phyloP scores from a whole-genome alignment of 2,113 vertebrate species.

The Micronisus gabar region DNA sequence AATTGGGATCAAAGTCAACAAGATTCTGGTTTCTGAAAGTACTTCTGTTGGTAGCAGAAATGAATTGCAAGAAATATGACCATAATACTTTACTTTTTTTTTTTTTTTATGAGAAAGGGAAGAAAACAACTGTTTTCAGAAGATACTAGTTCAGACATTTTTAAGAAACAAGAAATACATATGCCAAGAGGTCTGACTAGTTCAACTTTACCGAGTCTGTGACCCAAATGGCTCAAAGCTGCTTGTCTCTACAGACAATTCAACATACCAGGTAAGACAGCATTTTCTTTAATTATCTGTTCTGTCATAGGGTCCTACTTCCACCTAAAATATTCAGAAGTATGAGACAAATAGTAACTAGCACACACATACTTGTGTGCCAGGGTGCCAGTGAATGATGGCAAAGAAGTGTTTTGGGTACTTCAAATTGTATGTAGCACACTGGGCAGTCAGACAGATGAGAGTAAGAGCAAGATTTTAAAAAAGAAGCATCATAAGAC shows the following conservation, averaged over 20 bases:
- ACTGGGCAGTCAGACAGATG: neutral
- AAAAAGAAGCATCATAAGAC: neutral
- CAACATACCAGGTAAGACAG: neutral
- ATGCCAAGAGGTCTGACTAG: neutral
- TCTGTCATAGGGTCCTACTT: neutral
- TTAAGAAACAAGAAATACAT: neutral
- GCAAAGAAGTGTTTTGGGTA: neutral
- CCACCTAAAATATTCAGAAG: neutral
- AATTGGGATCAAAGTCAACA: neutral
- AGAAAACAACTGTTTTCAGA: neutral
- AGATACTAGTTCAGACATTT: neutral
- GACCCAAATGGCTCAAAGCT: neutral
- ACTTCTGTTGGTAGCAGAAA: neutral
- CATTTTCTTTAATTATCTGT: neutral
- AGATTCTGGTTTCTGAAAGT: neutral
- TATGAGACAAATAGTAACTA: neutral
- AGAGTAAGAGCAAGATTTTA: neutral
- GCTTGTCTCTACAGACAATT: neutral
- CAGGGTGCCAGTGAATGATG: neutral
- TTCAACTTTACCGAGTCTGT: neutral
- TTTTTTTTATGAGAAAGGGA: neutral
- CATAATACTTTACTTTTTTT: neutral
- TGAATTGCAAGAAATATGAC: neutral
- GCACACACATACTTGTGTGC: neutral
- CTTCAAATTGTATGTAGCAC: fast-evolving